phyloP scores from a whole-genome alignment of 1,140 invertebrate species.

The Sitophilus oryzae region DNA sequence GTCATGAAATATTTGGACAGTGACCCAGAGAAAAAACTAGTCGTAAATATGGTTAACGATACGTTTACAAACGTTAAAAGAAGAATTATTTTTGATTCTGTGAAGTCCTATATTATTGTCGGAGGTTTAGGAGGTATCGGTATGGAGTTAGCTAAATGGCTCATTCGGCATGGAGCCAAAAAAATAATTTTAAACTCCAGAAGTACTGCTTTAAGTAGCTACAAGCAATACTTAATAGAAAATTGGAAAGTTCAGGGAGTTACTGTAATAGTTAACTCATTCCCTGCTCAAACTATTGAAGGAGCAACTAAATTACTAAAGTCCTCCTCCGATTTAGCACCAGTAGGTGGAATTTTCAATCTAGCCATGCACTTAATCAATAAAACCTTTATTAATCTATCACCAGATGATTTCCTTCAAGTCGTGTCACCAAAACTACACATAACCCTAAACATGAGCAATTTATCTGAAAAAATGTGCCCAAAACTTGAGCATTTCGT shows the following conservation, averaged over 20 bases:
- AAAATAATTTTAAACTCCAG: constrained; percentile 66
- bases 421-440: constrained; percentile 75
- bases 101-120: constrained; percentile 46
- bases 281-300: constrained; percentile 44
- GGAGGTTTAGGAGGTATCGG: constrained; percentile 79
- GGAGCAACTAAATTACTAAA: constrained; percentile 53
- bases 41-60: neutral
- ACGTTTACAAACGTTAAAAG: neutral
- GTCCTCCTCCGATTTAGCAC: constrained; percentile 51
- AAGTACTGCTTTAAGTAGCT: constrained; percentile 61
- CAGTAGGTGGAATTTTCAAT: constrained; percentile 83
- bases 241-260: constrained; percentile 37
- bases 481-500: constrained; percentile 44
- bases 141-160: constrained; percentile 70
- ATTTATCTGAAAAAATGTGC: constrained; percentile 45
- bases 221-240: constrained; percentile 52
- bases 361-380: constrained; percentile 83
- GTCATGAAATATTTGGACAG: neutral
- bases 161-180: constrained; percentile 61
- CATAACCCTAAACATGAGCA: constrained; percentile 71
- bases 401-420: constrained; percentile 66
- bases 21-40: neutral
- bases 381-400: constrained; percentile 81
- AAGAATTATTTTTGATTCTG: constrained; percentile 12
- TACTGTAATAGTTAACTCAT: constrained; percentile 45